These are phyloP conservation scores for Neotragus pygmaeus DNA, from an alignment of 2,113 vertebrate species.

Conservation along the genomic window DNA sequence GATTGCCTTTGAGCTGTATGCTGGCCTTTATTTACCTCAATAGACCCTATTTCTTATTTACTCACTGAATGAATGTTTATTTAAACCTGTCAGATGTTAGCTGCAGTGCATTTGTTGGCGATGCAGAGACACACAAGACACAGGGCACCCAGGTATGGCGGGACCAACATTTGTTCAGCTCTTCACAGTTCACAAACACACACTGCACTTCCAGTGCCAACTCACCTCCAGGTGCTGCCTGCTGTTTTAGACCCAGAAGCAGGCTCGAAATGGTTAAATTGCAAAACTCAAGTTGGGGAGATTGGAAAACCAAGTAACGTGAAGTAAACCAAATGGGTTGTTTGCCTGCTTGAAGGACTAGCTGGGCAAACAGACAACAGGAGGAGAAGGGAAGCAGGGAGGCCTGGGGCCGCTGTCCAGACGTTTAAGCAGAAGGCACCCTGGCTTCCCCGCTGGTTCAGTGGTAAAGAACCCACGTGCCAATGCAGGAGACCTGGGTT, in stretches of 20 bases:
- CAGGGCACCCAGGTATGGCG: background rate
- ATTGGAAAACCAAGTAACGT: background rate
- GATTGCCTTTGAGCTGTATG: background rate
- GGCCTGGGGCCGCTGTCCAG: rapidly evolving
- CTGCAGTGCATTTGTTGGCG: background rate
- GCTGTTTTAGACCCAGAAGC: background rate
- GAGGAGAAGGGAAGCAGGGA: background rate
- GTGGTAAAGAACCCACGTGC: background rate
- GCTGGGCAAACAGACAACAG: background rate
- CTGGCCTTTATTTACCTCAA: background rate
- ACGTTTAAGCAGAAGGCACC: rapidly evolving
- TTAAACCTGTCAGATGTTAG: background rate
- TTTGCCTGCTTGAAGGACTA: background rate
- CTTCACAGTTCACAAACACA: background rate
- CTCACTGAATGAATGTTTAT: background rate
- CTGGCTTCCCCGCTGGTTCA: background rate
- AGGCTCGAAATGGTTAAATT: background rate
- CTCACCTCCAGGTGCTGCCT: background rate
- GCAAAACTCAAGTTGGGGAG: background rate
- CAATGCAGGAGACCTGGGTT: background rate
- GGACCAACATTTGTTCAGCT: background rate
- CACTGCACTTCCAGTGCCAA: background rate
- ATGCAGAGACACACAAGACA: background rate
- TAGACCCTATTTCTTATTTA: background rate
- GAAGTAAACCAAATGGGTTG: background rate